Evolutionary conservation across 2,888 invertebrate genomes (phyloP), one percentile per base, ranked within the genome.

Genomic region (Cephus spinipes): DNA sequence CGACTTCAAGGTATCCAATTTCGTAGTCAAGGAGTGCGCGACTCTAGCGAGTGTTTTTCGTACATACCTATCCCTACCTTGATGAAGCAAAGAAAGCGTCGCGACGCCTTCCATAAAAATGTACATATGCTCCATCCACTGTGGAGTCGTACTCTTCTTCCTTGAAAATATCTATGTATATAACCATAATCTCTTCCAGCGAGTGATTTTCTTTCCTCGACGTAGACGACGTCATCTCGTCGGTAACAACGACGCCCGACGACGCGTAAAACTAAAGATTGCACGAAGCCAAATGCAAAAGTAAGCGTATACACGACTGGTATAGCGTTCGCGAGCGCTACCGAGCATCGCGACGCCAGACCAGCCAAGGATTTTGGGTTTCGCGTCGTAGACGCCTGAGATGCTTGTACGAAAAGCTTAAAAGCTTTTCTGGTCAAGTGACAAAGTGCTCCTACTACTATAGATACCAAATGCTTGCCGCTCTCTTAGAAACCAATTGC

Each of bases 401-500:
- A 71, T 12, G 15, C 30, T 31, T 30, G 15, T 32, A 33, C 15
- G 32, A 33, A 71, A 71, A 71, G 71, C 71, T 71, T 71, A 71
- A 71, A 71, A 71, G 71, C 71, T 71, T 71, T 71, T 71, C 71
- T 71, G 71, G 71, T 71, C 71, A 71, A 71, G 33, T 71, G 71
- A 71, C 71, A 71, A 71, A 71, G 71, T 71, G 71, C 30, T 30
- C 11, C 71, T 71, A 55, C 55, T 23, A 9, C 55, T 23, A 55
- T 23, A 55, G 23, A 55, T 55, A 55, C 55, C 23, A 23, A 55
- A 23, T 23, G 55, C 23, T 55, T 23, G 55, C 55, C 23, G 23
- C 55, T 23, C 23, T 55, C 15, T 55, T 23, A 55, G 55, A 23
- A 55, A 55, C 55, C 55, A 55, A 55, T 55, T 55, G 55, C 23